phyloP scores from a whole-genome alignment of 1,140 invertebrate species.

The Scaptomyza pallida region DNA sequence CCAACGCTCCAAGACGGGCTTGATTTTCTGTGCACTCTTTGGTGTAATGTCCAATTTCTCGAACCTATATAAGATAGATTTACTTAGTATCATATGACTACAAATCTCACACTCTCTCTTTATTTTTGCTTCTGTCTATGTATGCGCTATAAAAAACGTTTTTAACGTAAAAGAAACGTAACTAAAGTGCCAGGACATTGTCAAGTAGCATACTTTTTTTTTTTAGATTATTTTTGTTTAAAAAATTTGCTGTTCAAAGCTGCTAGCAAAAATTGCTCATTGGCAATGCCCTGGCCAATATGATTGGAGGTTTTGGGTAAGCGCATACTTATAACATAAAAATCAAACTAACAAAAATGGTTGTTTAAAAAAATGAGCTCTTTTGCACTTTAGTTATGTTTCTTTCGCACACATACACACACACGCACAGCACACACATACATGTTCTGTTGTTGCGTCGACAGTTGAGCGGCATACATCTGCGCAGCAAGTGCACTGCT shows the following conservation, averaged over 20 bases:
- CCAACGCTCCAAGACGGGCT: slow-evolving; percentile 98
- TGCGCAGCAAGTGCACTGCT: slow-evolving; percentile 96
- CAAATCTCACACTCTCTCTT: slow-evolving; percentile 53
- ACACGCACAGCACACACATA: slow-evolving; percentile 86
- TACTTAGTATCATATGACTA: slow-evolving; percentile 31
- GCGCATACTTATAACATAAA: slow-evolving; percentile 67
- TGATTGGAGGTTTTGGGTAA: slow-evolving; percentile 34
- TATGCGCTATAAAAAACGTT: slow-evolving; percentile 20
- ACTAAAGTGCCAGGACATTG: slow-evolving; percentile 88
- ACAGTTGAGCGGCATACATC: slow-evolving; percentile 95
- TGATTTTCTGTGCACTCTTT: slow-evolving; percentile 99
- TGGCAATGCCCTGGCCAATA: slow-evolving; percentile 84
- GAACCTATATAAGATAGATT: slow-evolving; percentile 89
- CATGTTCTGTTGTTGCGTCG: slow-evolving; percentile 94
- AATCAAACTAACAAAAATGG: slow-evolving; percentile 54
- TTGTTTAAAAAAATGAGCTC: slow-evolving; percentile 66
- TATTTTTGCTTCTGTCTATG: background rate
- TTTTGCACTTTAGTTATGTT: slow-evolving; percentile 76
- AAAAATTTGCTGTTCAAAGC: slow-evolving; percentile 27
- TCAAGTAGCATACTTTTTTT: slow-evolving; percentile 85
- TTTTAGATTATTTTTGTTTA: slow-evolving; percentile 19
- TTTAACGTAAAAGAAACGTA: slow-evolving; percentile 72
- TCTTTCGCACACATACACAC: slow-evolving; percentile 46
- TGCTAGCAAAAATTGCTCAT: slow-evolving; percentile 56
- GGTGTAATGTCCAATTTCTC: slow-evolving; percentile 99